phyloP scores from a whole-genome alignment of 2,888 invertebrate genomes.

The Cantharis rufa region DNA sequence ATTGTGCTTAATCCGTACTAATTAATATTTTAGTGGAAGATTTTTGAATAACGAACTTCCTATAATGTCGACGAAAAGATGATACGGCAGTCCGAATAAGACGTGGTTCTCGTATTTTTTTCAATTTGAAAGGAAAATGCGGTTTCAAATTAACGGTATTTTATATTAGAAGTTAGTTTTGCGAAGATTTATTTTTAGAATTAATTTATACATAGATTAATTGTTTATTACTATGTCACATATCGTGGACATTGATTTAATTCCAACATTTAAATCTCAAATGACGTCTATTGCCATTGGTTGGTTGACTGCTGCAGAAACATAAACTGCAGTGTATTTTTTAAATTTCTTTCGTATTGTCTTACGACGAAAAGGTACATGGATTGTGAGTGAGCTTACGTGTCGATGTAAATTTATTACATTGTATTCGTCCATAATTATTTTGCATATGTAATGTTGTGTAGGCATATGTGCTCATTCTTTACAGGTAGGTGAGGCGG shows the following conservation, averaged over 20 bases:
- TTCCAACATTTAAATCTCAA: background rate
- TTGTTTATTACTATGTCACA: background rate
- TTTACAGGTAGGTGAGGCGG: conserved; percentile 28
- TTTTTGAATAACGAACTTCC: too few species aligned
- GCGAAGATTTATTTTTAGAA: background rate
- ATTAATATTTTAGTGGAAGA: background rate
- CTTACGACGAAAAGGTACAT: background rate
- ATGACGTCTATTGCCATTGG: background rate
- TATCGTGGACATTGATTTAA: background rate
- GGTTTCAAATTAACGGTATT: background rate
- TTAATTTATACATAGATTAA: background rate
- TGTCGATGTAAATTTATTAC: conserved; percentile 12
- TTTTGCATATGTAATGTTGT: conserved; percentile 28
- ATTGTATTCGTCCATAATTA: conserved; percentile 17
- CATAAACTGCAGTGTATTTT: background rate
- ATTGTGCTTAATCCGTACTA: background rate
- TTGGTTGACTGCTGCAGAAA: background rate
- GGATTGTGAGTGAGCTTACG: conserved; percentile 8
- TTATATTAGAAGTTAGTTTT: background rate
- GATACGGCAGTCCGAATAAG: background rate
- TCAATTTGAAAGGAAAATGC: background rate
- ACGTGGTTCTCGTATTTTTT: background rate
- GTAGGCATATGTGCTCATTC: conserved; percentile 29
- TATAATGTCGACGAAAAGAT: too few species aligned
- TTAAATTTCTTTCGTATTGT: background rate